Conservation (phyloP, 2,113 vertebrate species). For the Corythaixoides concolor region DNA sequence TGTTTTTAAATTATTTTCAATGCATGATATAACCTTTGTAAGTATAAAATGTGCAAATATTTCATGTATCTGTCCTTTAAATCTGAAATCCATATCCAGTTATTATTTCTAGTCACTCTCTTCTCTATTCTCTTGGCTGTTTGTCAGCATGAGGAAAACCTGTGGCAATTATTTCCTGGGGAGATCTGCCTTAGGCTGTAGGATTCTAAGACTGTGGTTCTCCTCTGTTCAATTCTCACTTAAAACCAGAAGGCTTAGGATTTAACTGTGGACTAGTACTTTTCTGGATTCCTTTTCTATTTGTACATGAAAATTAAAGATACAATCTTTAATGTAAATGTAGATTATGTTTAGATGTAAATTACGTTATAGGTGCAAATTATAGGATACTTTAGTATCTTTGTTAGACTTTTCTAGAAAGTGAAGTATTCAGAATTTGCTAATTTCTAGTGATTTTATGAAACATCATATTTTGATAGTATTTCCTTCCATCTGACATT, state of each 20-base stretch:
- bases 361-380: not conserved
- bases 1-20: not conserved
- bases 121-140: not conserved
- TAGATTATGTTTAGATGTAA: not conserved
- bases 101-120: not conserved
- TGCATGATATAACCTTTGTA: fast-evolving
- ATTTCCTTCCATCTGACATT: not conserved
- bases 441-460: not conserved
- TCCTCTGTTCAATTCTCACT: not conserved
- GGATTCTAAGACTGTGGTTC: not conserved
- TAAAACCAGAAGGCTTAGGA: not conserved
- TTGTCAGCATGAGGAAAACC: not conserved
- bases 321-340: not conserved
- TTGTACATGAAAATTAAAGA: not conserved
- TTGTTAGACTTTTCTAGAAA: not conserved
- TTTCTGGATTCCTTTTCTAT: not conserved
- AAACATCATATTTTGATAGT: not conserved
- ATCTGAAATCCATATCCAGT: not conserved
- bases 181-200: not conserved
- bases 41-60: not conserved
- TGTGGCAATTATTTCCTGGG: constrained; percentile 6
- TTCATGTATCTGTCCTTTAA: not conserved
- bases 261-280: not conserved
- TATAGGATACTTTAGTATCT: not conserved
- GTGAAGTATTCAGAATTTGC: not conserved